phyloP scores from a whole-genome alignment of 2,797 vertebrate genomes.

The Taeniopygia guttata region DNA sequence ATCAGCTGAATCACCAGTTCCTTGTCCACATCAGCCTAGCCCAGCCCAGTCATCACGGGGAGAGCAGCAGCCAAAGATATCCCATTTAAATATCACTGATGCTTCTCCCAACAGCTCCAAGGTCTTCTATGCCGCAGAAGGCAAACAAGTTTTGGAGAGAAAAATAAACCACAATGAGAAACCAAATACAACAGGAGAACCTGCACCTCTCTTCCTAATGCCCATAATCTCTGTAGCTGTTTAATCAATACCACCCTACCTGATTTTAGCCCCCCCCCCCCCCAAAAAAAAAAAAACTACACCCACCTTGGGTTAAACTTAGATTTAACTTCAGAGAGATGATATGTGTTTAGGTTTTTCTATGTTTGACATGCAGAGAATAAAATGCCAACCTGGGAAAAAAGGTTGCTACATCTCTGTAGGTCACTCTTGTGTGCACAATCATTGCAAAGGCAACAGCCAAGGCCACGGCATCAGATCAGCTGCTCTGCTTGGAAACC shows the following conservation, averaged over 20 bases:
- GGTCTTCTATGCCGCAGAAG: not conserved
- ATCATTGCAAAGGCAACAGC: not conserved
- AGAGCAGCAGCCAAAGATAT: not conserved
- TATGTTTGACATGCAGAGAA: fast-evolving
- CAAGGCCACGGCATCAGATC: not conserved
- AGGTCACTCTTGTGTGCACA: not conserved
- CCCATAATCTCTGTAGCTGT: not conserved
- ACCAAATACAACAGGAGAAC: not conserved
- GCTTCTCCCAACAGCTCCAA: not conserved
- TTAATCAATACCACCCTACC: not conserved
- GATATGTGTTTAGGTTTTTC: not conserved
- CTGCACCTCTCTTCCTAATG: not conserved
- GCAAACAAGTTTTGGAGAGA: not conserved
- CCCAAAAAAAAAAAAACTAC: not conserved
- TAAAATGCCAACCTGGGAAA: not conserved
- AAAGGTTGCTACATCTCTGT: not conserved
- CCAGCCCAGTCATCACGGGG: not conserved
- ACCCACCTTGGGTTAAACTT: not conserved
- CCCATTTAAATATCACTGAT: not conserved
- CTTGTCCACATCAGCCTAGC: not conserved
- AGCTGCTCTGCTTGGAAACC: not conserved
- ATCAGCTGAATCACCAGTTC: not conserved
- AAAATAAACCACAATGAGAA: not conserved
- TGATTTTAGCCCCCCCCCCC: not conserved
- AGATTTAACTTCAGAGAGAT: not conserved